A percentile compares a stretch with the other conserved stretches of the same genome.
phyloP scores from a whole-genome alignment of 1,140 invertebrate species.

The Lordiphosa clarofinis region DNA sequence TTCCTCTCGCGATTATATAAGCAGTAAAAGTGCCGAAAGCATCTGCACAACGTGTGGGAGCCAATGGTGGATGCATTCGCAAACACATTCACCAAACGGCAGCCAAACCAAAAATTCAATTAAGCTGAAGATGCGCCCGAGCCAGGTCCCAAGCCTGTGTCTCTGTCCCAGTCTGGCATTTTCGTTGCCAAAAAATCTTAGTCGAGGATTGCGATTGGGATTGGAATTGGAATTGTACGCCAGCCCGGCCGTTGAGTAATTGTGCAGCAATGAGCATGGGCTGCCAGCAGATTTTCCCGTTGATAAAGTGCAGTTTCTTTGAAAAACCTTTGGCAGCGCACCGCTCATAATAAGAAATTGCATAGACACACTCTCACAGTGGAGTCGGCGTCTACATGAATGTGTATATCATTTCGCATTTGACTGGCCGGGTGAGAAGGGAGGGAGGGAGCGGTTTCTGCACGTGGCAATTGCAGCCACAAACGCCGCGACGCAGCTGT shows the following conservation, averaged over 20 bases:
- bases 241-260: conserved; percentile 67
- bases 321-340: conserved; percentile 50
- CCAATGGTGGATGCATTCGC: conserved; percentile 69
- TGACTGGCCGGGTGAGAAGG: conserved; percentile 37
- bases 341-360: conserved; percentile 72
- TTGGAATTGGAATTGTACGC: conserved; percentile 41
- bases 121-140: conserved; percentile 69
- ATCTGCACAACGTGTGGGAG: conserved; percentile 74
- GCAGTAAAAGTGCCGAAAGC: conserved; percentile 71
- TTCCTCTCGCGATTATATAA: conserved; percentile 60
- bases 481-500: conserved; percentile 68
- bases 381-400: conserved; percentile 10
- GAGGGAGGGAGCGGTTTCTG: conserved; percentile 29
- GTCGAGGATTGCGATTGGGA: conserved; percentile 47
- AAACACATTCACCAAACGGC: conserved; percentile 40
- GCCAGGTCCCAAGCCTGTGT: conserved; percentile 31
- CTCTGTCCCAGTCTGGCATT: conserved; percentile 31
- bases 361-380: conserved; percentile 28
- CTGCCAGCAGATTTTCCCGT: conserved; percentile 66
- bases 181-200: conserved; percentile 46
- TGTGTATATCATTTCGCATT: conserved; percentile 41
- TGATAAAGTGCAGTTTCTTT: conserved; percentile 62
- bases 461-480: conserved; percentile 55
- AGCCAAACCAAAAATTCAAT: conserved; percentile 66
- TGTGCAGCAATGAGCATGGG: conserved; percentile 69